phyloP scores from a whole-genome alignment of 2,113 vertebrate genomes.

The Limnothrissa miodon region DNA sequence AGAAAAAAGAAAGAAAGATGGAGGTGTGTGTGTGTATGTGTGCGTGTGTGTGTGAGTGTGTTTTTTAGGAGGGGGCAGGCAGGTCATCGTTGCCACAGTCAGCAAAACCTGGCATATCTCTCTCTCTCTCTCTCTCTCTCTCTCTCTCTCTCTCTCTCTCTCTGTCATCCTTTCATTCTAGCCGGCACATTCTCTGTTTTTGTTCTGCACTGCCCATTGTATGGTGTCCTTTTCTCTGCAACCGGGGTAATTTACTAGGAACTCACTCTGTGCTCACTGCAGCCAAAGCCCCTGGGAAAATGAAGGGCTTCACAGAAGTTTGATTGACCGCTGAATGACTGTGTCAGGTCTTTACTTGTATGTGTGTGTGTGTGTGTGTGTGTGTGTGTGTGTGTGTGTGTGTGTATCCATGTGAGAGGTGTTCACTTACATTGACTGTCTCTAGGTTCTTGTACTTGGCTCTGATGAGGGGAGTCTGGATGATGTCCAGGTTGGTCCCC shows the following conservation, averaged over 20 bases:
- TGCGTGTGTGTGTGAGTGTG: background rate
- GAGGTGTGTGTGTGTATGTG: constrained; percentile 3
- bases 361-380: constrained; percentile 19
- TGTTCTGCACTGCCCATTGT: background rate
- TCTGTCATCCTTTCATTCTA: constrained; percentile 22
- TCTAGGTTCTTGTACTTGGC: constrained; percentile 91
- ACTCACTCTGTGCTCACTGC: background rate
- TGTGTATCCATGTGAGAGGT: background rate
- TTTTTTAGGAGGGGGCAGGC: background rate
- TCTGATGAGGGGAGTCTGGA: constrained; percentile 94
- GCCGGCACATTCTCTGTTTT: background rate
- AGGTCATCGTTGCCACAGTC: constrained; percentile 40
- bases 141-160: constrained; percentile 2
- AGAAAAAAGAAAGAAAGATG: background rate
- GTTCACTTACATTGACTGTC: constrained; percentile 86
- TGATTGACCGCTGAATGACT: constrained; percentile 30
- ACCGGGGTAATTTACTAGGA: background rate
- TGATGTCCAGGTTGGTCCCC: constrained; percentile 95
- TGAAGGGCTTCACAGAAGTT: constrained; percentile 21
- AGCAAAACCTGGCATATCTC: constrained; percentile 29
- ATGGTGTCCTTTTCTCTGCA: background rate
- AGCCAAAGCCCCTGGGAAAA: background rate
- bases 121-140: background rate
- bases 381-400: background rate
- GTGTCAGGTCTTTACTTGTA: background rate